Conservation (phyloP, 1,140 invertebrate genomes). For the Apolygus lucorum region DNA sequence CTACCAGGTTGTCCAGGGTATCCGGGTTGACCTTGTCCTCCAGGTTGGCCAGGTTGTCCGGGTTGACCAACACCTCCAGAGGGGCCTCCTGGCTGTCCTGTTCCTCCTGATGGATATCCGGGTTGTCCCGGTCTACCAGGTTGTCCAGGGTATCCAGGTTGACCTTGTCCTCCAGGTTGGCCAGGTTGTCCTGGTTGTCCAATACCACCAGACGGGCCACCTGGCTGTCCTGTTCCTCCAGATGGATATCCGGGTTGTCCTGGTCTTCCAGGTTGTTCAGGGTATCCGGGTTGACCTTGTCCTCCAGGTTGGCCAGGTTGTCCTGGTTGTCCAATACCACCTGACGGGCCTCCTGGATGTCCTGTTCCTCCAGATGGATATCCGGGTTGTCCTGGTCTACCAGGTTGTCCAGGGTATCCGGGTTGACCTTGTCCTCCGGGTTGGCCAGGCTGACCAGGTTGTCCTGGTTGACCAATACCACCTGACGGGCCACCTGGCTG, state of each 20-base stretch:
- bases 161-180: slow-evolving; percentile 25
- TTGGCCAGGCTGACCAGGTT: slow-evolving; percentile 27
- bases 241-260: slow-evolving; percentile 24
- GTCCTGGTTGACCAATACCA: slow-evolving; percentile 29
- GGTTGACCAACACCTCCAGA: slow-evolving; percentile 30
- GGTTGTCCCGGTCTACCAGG: slow-evolving; percentile 27
- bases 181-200: slow-evolving; percentile 29
- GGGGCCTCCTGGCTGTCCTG: slow-evolving; percentile 28
- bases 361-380: slow-evolving; percentile 27
- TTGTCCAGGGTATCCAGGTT: slow-evolving; percentile 24
- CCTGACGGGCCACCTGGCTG: slow-evolving; percentile 29
- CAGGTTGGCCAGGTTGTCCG: slow-evolving; percentile 29
- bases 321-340: slow-evolving; percentile 25
- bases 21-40: slow-evolving; percentile 31
- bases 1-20: slow-evolving; percentile 26
- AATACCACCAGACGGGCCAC: slow-evolving; percentile 28
- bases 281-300: slow-evolving; percentile 27
- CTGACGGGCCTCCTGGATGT: slow-evolving; percentile 32
- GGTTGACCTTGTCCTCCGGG: slow-evolving; percentile 28
- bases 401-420: slow-evolving; percentile 21
- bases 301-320: slow-evolving; percentile 29
- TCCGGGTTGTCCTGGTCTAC: slow-evolving; percentile 29
- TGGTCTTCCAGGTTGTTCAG: slow-evolving; percentile 25
- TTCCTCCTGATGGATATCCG: slow-evolving; percentile 28
- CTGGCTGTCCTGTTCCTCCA: slow-evolving; percentile 31